phyloP scores from a whole-genome alignment of 2,113 vertebrate species.

The Trochalopteron elliotii region DNA sequence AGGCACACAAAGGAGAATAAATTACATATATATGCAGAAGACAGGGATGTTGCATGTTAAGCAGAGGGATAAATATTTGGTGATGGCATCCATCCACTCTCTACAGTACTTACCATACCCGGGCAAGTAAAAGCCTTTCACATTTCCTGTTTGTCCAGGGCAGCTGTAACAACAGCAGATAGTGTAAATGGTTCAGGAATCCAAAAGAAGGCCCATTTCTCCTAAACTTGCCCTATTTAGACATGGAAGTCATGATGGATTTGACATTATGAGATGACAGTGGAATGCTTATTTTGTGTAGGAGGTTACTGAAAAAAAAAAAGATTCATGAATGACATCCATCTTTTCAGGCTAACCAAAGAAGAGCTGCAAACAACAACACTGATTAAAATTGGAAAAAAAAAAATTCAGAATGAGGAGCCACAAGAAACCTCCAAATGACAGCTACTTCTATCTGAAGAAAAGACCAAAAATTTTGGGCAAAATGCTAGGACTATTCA shows the following conservation, averaged over 20 bases:
- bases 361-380: not conserved
- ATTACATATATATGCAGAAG: not conserved
- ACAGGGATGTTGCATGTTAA: not conserved
- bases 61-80: not conserved
- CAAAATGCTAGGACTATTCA: not conserved
- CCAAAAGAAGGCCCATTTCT: not conserved
- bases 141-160: not conserved
- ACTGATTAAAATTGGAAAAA: not conserved
- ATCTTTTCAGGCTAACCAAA: not conserved
- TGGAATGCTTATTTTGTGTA: not conserved
- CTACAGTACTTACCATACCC: not conserved
- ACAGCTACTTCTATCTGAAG: not conserved
- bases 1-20: not conserved
- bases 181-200: not conserved
- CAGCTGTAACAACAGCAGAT: slow-evolving; percentile 29
- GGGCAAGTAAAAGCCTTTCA: not conserved
- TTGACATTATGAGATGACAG: not conserved
- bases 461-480: not conserved
- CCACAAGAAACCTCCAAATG: not conserved
- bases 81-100: not conserved
- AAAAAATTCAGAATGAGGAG: not conserved
- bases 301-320: not conserved
- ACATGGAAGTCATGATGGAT: not conserved
- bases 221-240: not conserved
- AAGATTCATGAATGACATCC: not conserved